Percentiles rank a stretch among this genome's conserved stretches.
phyloP scores from a whole-genome alignment of 2,113 vertebrate species.

The Acinonyx jubatus region DNA sequence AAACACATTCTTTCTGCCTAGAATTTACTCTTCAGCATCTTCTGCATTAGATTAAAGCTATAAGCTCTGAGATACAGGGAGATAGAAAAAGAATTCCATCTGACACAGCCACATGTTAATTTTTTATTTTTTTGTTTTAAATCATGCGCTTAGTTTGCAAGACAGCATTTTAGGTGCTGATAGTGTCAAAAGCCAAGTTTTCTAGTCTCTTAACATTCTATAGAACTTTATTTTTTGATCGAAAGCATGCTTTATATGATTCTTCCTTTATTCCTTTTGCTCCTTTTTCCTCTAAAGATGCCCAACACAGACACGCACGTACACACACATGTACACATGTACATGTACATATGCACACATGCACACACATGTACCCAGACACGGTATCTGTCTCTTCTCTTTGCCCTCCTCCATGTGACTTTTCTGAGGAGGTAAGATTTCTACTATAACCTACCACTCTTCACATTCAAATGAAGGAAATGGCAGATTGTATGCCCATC shows the following conservation, averaged over 20 bases:
- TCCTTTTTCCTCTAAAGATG: background rate
- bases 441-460: constrained; percentile 72
- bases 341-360: background rate
- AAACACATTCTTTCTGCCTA: constrained; percentile 65
- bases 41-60: constrained; percentile 26
- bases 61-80: constrained; percentile 2
- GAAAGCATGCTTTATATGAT: background rate
- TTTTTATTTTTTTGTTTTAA: constrained; percentile 50
- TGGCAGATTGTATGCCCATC: constrained; percentile 81
- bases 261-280: background rate
- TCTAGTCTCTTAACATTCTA: constrained; percentile 31
- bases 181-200: constrained; percentile 37
- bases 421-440: constrained; percentile 66
- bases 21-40: constrained; percentile 43
- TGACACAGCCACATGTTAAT: constrained; percentile 46
- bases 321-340: background rate
- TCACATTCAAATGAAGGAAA: constrained; percentile 73
- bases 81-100: background rate
- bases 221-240: constrained; percentile 43
- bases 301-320: background rate
- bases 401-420: background rate
- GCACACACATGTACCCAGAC: background rate
- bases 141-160: constrained; percentile 38
- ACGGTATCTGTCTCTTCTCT: background rate
- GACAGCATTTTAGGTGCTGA: constrained; percentile 57